phyloP scores from a whole-genome alignment of 2,797 vertebrate genomes.

The Sebastes elongatus region DNA sequence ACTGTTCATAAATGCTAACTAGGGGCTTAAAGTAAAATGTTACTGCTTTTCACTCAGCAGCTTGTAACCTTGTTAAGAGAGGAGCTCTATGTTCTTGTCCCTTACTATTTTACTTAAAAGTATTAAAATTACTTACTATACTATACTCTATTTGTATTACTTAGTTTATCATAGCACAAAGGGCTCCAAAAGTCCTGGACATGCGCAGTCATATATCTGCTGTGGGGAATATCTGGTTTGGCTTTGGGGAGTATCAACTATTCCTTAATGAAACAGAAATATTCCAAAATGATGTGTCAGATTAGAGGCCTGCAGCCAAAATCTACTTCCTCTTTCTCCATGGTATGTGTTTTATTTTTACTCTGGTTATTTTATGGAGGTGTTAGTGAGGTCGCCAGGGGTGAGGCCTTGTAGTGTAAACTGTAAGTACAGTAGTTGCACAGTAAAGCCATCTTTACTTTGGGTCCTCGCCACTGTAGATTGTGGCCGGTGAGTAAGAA shows the following conservation, averaged over 20 bases:
- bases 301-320: constrained; percentile 41
- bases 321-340: constrained; percentile 49
- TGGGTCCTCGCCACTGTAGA: constrained; percentile 71
- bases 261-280: constrained; percentile 50
- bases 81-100: neutral
- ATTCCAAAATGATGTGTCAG: constrained; percentile 34
- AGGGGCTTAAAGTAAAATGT: too few relatives aligned
- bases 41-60: neutral
- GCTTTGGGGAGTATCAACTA: constrained; percentile 9
- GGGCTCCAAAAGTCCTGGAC: neutral
- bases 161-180: neutral
- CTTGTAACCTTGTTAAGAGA: neutral
- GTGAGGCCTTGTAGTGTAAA: constrained; percentile 56
- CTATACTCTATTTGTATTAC: neutral
- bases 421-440: constrained; percentile 64
- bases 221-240: constrained; percentile 14
- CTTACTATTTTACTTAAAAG: neutral
- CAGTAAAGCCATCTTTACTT: constrained; percentile 75
- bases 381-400: constrained; percentile 55
- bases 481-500: constrained; percentile 72
- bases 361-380: constrained; percentile 50
- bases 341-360: constrained; percentile 53
- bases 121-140: neutral
- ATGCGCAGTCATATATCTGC: neutral
- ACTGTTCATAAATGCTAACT: neutral